A percentile compares a stretch with the other conserved stretches of the same genome.
phyloP scores from a whole-genome alignment of 2,113 vertebrate species.

The Pyrgilauda ruficollis region DNA sequence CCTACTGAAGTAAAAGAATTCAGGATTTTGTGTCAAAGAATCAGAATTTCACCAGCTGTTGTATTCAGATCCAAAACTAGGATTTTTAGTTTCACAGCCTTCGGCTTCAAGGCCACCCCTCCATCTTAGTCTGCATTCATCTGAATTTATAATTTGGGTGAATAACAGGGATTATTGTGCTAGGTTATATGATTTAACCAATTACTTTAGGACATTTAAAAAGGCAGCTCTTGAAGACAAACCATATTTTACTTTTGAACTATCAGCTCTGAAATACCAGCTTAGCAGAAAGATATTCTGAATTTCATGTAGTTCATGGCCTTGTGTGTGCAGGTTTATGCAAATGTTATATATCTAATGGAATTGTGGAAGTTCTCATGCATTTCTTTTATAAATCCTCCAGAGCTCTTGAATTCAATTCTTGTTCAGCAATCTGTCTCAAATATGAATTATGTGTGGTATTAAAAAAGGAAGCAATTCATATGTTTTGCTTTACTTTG shows the following conservation, averaged over 20 bases:
- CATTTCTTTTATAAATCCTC: not conserved
- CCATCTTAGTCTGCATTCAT: not conserved
- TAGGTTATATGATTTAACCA: not conserved
- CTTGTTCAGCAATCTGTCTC: slow-evolving; percentile 1
- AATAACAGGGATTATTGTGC: not conserved
- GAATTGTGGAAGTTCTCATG: not conserved
- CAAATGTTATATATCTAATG: not conserved
- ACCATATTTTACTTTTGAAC: not conserved
- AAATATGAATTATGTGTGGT: not conserved
- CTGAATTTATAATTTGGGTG: not conserved
- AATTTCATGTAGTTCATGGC: not conserved
- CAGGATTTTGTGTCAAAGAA: not conserved
- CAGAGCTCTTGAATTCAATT: not conserved
- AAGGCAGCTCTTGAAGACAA: not conserved
- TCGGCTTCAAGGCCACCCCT: not conserved
- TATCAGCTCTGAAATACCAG: not conserved
- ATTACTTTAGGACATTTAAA: not conserved
- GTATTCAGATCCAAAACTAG: not conserved
- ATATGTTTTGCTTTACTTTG: not conserved
- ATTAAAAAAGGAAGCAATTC: not conserved
- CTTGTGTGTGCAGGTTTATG: not conserved
- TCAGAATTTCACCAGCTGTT: not conserved
- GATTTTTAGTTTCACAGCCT: not conserved
- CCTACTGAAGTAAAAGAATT: not conserved
- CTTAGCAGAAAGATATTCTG: not conserved